Percentiles rank a stretch among this genome's conserved stretches.
phyloP scores from a whole-genome alignment of 2,113 vertebrate species.

The Maccullochella peelii region DNA sequence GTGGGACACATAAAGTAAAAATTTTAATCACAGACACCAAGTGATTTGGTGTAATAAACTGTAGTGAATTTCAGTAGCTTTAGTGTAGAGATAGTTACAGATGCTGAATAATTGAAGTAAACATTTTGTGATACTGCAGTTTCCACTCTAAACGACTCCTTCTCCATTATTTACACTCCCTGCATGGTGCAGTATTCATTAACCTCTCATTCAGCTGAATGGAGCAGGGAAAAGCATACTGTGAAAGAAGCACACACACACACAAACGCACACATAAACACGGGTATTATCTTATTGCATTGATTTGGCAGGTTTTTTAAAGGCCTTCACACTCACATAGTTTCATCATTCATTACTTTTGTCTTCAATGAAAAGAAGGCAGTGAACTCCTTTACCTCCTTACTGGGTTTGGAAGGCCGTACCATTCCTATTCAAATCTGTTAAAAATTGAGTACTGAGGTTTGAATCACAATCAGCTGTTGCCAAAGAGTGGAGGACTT shows the following conservation, averaged over 20 bases:
- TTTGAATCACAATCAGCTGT: not conserved
- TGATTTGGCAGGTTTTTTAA: not conserved
- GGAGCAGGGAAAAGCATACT: not conserved
- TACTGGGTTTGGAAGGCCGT: not conserved
- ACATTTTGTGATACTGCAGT: constrained; percentile 39
- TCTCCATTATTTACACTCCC: constrained; percentile 45
- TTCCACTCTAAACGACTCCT: constrained; percentile 38
- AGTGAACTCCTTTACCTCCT: not conserved
- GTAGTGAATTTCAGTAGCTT: not conserved
- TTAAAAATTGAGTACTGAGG: not conserved
- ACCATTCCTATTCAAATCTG: not conserved
- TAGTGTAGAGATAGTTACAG: constrained; percentile 28
- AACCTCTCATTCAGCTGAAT: constrained; percentile 22
- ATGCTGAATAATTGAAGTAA: constrained; percentile 37
- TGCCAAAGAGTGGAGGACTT: not conserved
- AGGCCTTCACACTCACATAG: not conserved
- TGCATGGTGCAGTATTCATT: constrained; percentile 46
- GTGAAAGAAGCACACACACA: not conserved
- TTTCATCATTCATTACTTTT: not conserved
- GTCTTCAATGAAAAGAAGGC: not conserved
- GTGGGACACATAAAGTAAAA: no score
- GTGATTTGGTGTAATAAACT: not conserved
- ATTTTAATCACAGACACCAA: not conserved
- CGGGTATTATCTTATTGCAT: not conserved
- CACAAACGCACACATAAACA: not conserved